Evolutionary conservation across 2,113 vertebrate species (phyloP), one percentile per base, ranked within the genome.

Genomic region (Phalacrocorax aristotelis): DNA sequence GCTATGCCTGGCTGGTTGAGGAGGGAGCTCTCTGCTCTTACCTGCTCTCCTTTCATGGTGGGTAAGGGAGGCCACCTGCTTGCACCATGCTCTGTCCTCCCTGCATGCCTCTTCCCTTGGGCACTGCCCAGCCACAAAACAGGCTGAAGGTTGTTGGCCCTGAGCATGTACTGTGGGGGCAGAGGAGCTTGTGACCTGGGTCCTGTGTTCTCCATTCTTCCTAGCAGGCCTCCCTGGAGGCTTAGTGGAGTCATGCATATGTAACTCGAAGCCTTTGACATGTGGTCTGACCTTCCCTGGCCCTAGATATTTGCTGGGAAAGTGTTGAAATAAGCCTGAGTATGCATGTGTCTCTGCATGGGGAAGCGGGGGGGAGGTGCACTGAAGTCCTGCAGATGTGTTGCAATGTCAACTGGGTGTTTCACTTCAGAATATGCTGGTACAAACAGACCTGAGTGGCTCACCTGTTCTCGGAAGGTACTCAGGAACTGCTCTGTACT

Each of bases 311-410:
- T 20, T 84, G 36, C 13, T 52, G 40, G 40, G 55, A 32, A 78
- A 32, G 34, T 18, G 10, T 1, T 46, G 70, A 58, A 79, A 34
- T 21, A 72, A 75, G 51, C 51, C 55, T 8, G 30, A 16, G 10
- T 25, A 3, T 18, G 11, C 1, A 0, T 13, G 19, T 38, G 2
- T 66, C 32, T 42, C 25, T 26, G 18, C 3, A 0, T 6, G 32
- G 40, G 46, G 9, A 32, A 16, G 14, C 9, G 1, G 2, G 34
- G 36, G 30, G n/a, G 15, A 54, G 20, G 32, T 8, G 19, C 9
- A 2, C 36, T 2, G 9, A 76, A 55, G 36, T 34, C 17, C 69
- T 72, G 49, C 3, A 21, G 49, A 14, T 87, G 44, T 81, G 64
- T 14, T 11, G 34, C 21, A 14, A 0, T 23, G 51, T 30, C 82